phyloP scores from a whole-genome alignment of 2,113 vertebrate species.

The Microcebus murinus region DNA sequence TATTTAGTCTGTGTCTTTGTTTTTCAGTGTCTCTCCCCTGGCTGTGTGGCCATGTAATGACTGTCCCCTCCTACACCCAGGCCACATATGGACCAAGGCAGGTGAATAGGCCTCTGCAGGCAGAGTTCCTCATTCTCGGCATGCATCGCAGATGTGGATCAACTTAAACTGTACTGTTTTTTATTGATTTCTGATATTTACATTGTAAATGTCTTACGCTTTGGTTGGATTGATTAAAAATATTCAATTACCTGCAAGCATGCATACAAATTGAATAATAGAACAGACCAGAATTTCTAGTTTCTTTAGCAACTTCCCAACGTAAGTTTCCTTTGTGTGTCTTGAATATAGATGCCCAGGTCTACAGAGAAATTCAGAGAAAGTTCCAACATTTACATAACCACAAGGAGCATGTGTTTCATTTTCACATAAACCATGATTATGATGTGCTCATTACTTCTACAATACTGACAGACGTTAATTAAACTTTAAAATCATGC shows the following conservation, averaged over 20 bases:
- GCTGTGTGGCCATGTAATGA: too few species aligned
- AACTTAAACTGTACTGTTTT: neutral
- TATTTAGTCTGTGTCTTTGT: neutral
- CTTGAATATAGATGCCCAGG: neutral
- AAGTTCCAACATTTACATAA: neutral
- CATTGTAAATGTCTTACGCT: neutral
- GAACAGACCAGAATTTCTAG: neutral
- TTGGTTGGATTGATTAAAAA: constrained; percentile 32
- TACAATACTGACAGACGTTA: constrained; percentile 31
- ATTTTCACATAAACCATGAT: neutral
- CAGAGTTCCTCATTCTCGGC: neutral
- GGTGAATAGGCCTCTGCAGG: neutral
- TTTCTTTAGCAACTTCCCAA: constrained; percentile 29
- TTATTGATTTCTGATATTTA: neutral
- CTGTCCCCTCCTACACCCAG: neutral
- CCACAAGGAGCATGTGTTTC: neutral
- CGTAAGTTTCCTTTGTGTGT: neutral
- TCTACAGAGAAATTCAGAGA: neutral
- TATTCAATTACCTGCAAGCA: neutral
- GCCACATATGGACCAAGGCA: neutral
- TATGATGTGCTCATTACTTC: neutral
- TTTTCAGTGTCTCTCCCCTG: neutral
- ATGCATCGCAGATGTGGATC: neutral
- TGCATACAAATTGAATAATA: neutral
- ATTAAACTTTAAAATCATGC: constrained; percentile 59